A percentile compares a stretch with the other conserved stretches of the same genome.
Evolutionary conservation across 2,888 invertebrate species (phyloP).

Genomic region (Empis stercorea): DNA sequence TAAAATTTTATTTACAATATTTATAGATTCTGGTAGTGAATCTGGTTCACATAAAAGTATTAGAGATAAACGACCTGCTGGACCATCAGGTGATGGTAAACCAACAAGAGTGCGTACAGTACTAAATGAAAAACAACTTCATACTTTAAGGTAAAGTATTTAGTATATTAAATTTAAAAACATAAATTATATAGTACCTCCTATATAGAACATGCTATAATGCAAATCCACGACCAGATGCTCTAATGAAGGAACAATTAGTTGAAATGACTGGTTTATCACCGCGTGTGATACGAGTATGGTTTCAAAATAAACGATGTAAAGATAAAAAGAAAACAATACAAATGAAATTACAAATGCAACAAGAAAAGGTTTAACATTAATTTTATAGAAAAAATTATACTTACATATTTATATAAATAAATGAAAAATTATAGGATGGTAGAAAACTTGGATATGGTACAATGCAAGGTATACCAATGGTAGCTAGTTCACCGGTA

Average conservation of each 20-base stretch:
- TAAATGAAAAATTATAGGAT: constrained; percentile 47
- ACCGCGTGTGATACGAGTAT: constrained; percentile 95
- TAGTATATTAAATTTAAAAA: too few relatives aligned
- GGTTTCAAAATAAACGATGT: constrained; percentile 98
- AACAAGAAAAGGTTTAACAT: constrained; percentile 79
- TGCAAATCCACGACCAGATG: constrained; percentile 96
- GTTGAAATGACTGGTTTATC: constrained; percentile 98
- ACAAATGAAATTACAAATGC: constrained; percentile 94
- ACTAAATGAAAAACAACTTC: constrained; percentile 95
- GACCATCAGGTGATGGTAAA: constrained; percentile 61
- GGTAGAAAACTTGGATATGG: constrained; percentile 88
- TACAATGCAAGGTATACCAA: constrained; percentile 92
- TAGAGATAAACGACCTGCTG: constrained; percentile 38
- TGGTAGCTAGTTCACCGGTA: constrained; percentile 92
- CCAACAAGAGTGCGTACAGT: constrained; percentile 98
- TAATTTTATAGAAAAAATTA: neutral
- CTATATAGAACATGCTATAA: constrained; percentile 91
- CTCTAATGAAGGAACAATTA: constrained; percentile 97
- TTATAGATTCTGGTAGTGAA: constrained; percentile 83
- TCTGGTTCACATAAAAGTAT: constrained; percentile 80
- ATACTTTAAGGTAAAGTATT: constrained; percentile 87
- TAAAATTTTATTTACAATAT: constrained; percentile 8
- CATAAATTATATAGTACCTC: too few relatives aligned
- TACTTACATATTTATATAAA: too few relatives aligned
- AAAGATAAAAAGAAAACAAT: constrained; percentile 97